A percentile compares a stretch with the other conserved stretches of the same genome.
Conservation (phyloP, 1,140 invertebrate species). For the Papilio machaon region DNA sequence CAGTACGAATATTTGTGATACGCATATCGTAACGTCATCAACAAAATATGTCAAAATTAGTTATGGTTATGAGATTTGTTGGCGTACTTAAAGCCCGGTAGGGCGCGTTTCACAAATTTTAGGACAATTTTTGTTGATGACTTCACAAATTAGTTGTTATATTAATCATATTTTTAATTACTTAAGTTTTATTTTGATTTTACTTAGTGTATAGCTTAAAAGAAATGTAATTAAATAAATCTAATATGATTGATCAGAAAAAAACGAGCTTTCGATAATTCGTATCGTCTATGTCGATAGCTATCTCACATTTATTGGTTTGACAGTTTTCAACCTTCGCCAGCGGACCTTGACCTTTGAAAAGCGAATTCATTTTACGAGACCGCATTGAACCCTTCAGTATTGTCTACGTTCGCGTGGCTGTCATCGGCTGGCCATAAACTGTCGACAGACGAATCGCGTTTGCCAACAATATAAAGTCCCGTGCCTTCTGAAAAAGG, state of each 20-base stretch:
- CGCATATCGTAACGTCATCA: too few relatives aligned
- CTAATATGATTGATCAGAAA: neutral
- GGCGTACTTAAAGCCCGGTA: too few relatives aligned
- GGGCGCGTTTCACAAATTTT: too few relatives aligned
- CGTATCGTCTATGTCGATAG: neutral
- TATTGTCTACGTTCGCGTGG: conserved; percentile 59
- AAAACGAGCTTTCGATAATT: neutral
- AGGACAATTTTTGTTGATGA: too few relatives aligned
- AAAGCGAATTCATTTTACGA: conserved; percentile 57
- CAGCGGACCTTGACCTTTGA: conserved; percentile 53
- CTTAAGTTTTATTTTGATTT: neutral
- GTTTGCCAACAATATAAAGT: conserved; percentile 62
- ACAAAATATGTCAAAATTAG: too few relatives aligned
- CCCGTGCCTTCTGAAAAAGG: conserved; percentile 45
- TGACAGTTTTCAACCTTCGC: neutral
- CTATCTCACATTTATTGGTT: neutral
- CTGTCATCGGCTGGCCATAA: conserved; percentile 55
- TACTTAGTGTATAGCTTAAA: too few relatives aligned
- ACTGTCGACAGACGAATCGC: conserved; percentile 52
- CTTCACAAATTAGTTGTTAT: too few relatives aligned
- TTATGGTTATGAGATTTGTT: too few relatives aligned
- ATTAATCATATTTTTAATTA: too few relatives aligned
- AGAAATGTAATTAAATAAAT: too few relatives aligned
- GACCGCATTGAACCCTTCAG: conserved; percentile 59
- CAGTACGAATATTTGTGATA: too few relatives aligned